Base-by-base conservation (phyloP, 2,113 vertebrate genomes). In the Bubo bubo region DNA sequence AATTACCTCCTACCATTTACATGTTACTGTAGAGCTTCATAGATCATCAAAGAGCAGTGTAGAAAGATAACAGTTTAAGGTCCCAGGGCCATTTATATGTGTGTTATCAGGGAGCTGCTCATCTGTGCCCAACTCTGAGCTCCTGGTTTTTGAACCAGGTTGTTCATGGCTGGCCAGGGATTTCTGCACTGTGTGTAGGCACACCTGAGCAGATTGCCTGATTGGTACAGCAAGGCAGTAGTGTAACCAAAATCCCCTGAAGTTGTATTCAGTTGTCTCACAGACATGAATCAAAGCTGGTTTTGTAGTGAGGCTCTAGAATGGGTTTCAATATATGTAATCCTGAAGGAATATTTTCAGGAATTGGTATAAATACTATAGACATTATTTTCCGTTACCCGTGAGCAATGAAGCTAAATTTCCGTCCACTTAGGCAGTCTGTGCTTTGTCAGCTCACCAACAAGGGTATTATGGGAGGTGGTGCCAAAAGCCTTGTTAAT, bases 51-150 rank as follows among this genome's bases (percentile, higher is more conserved):
- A 67, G 16, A 34, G 8, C 14, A 37, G 16, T 19, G 15, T 6
- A 34, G 24, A 58, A 85, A 73, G 58, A 6, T 5, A 11, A 6
- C 4, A 21, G 56, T 86, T 87, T 34, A 79, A 16, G 16, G 34
- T 52, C 41, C 17, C 16, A 7, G 34, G 5, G 10, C 5, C 14
- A 20, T 74, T 64, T 53, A 4, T 49, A 3, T 59, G 6, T 45
- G 7, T 45, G 20, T 56, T 35, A 26, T 15, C 8, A 8, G 30
- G 27, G 18, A 30, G 5, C 5, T 45, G 9, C 15, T 79, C 64
- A 35, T 64, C 52, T 2, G 4, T 67, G 41, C 37, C 0, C 0
- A 27, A 3, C 41, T 62, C 16, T 41, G 41, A 59, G 26, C n/a
- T 63, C 35, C 30, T 60, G 14, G 8, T 35, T 75, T 86, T 71